A percentile compares a stretch with the other conserved stretches of the same genome.
Conservation (phyloP, 1,140 invertebrate genomes). For the Leguminivora glycinivorella region DNA sequence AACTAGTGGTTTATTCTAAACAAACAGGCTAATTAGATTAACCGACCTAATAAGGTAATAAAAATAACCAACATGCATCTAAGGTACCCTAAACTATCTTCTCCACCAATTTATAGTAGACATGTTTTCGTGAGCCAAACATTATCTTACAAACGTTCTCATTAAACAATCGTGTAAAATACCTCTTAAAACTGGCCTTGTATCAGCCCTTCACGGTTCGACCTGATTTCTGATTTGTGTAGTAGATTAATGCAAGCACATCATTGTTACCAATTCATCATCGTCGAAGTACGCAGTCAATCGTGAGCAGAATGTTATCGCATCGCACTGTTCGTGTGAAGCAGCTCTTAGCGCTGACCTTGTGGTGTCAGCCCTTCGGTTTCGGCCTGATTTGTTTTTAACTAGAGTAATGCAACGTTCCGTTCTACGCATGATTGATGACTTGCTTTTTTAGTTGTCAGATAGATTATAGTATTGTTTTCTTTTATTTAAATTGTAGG, state of each 20-base stretch:
- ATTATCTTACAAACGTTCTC: neutral
- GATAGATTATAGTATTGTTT: constrained; percentile 5
- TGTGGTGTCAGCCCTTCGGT: constrained; percentile 32
- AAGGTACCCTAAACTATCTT: neutral
- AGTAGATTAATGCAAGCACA: constrained; percentile 36
- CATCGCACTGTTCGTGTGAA: constrained; percentile 32
- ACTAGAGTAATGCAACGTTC: constrained; percentile 37
- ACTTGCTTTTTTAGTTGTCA: constrained; percentile 12
- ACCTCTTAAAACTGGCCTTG: constrained; percentile 32
- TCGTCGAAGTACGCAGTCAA: neutral
- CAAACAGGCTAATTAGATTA: no score
- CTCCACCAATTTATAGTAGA: neutral
- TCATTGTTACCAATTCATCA: neutral
- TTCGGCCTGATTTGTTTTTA: constrained; percentile 50
- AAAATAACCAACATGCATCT: no score
- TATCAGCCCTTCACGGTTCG: constrained; percentile 30
- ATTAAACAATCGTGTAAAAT: constrained; percentile 30
- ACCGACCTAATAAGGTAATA: no score
- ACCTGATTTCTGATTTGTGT: constrained; percentile 45
- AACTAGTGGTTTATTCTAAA: no score
- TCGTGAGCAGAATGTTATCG: constrained; percentile 7
- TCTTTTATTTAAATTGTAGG: neutral
- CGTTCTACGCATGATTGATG: constrained; percentile 43
- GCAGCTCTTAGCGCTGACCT: constrained; percentile 33
- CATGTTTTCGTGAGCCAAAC: neutral